Evolutionary conservation across 2,113 vertebrate genomes (phyloP), one percentile per base, ranked within the genome.

Genomic region (Cervus canadensis): DNA sequence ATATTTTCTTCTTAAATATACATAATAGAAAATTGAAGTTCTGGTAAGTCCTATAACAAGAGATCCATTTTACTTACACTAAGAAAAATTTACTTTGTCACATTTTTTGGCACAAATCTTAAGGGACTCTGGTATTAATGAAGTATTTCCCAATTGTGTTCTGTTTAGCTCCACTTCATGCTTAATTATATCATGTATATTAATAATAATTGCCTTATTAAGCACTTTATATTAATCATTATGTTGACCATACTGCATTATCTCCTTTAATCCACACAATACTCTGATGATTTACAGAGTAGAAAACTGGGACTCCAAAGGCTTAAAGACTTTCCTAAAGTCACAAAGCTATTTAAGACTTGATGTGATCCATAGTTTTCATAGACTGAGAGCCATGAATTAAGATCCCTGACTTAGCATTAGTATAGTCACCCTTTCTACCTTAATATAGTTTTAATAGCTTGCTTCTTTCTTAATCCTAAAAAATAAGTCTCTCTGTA

Each of bases 281-380:
- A 94, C 57, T 78, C 40, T 89, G 93, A 94, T 48, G 54, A 94
- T 94, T 93, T 76, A 85, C 30, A 96, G 30, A 89, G 82, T 26
- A 89, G 82, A 26, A 94, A 95, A 64, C 2, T 56, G 14, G 59
- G 19, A 85, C 54, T 87, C 56, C 21, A 95, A 87, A 96, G 54
- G 30, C 59, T 92, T 59, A 95, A 97, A 57, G 74, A 33, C 13
- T 94, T 96, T 81, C 43, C 60, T 50, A 79, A 83, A 23, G 43
- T 64, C 43, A 40, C 54, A 43, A 59, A 96, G 64, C 56, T 85
- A 90, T 76, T 23, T 59, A 97, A 91, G 26, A 67, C 10, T 59
- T 85, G 23, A 92, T 92, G 48, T 59, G 45, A 94, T 60, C 81
- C 50, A 57, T 6, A 33, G 52, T 74, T 89, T 82, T 62, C 93